Percentiles rank a stretch among this genome's conserved stretches.
These are phyloP conservation scores for Alces alces DNA, from an alignment of 2,113 vertebrate genomes.

Conservation along the genomic window DNA sequence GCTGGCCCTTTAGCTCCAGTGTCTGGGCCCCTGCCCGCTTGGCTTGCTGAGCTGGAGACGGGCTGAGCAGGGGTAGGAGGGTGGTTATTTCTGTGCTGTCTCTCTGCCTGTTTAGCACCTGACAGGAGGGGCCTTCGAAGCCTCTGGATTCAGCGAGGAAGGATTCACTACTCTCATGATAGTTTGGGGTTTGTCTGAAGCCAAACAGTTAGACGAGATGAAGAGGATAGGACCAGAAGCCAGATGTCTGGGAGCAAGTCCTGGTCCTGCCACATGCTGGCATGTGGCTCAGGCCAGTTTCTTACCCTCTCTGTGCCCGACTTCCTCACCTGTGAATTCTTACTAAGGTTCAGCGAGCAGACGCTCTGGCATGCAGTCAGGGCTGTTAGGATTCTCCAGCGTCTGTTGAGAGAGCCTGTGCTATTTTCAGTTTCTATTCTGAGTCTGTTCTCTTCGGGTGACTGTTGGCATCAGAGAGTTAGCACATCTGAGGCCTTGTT, in stretches of 20 bases:
- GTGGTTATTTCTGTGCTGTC: background rate
- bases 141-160: background rate
- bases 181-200: background rate
- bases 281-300: background rate
- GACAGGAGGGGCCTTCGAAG: background rate
- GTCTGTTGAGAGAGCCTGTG: background rate
- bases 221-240: background rate
- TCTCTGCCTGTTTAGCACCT: background rate
- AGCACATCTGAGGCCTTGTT: background rate
- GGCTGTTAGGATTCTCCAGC: background rate
- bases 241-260: background rate
- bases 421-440: background rate
- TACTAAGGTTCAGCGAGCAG: background rate
- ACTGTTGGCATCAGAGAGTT: background rate
- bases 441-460: background rate
- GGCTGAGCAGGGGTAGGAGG: background rate
- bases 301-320: background rate
- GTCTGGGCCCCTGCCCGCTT: accelerated
- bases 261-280: background rate
- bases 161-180: background rate
- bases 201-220: background rate
- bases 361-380: background rate
- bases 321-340: background rate
- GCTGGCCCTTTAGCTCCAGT: background rate
- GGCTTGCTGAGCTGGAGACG: background rate